A percentile compares a stretch with the other conserved stretches of the same genome.
phyloP scores from a whole-genome alignment of 2,113 vertebrate genomes.

The Thryonomys swinderianus region DNA sequence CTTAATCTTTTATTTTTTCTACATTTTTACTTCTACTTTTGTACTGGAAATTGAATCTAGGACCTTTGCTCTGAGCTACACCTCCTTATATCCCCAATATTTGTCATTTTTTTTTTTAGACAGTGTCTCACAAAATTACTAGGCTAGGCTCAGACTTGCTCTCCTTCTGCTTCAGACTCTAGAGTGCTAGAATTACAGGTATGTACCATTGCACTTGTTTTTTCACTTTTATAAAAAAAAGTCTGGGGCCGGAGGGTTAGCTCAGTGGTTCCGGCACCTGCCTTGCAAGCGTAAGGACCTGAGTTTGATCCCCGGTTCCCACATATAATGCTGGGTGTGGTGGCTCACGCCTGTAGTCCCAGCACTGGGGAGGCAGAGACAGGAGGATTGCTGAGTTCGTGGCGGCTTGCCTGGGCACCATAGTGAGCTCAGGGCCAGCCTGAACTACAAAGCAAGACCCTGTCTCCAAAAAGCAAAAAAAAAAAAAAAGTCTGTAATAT shows the following conservation, averaged over 20 bases:
- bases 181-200: background rate
- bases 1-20: background rate
- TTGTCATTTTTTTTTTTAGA: background rate
- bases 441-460: too few relatives aligned
- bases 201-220: background rate
- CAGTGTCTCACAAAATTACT: background rate
- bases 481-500: background rate
- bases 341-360: too few relatives aligned
- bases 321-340: too few relatives aligned
- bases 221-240: slow-evolving; percentile 50
- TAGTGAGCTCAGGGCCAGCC: too few relatives aligned
- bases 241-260: background rate
- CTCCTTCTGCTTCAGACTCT: background rate
- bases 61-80: background rate
- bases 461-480: too few relatives aligned
- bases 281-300: too few relatives aligned
- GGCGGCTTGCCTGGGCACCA: too few relatives aligned
- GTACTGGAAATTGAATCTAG: background rate
- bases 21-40: background rate
- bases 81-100: background rate
- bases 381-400: too few relatives aligned
- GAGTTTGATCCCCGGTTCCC: too few relatives aligned
- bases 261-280: too few relatives aligned
- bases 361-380: too few relatives aligned
- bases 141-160: background rate